A percentile compares a stretch with the other conserved stretches of the same genome.
These are phyloP conservation scores for Drosophila pandora DNA, from an alignment of 1,140 invertebrate genomes.

Conservation along the genomic window DNA sequence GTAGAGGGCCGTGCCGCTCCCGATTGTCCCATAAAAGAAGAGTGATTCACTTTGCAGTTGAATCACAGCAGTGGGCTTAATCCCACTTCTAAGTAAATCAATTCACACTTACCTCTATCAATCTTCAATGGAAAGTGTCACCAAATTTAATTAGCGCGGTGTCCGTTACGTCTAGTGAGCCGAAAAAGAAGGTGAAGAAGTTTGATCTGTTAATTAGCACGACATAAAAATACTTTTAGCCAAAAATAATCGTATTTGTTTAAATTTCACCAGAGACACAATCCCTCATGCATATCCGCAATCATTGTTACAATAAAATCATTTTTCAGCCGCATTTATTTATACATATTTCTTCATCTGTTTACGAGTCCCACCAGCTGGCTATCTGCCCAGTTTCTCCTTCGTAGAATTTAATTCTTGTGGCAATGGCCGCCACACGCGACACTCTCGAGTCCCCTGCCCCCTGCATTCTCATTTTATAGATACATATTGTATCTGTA, in stretches of 20 bases:
- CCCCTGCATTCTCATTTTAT: background rate
- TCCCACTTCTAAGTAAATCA: slow-evolving; percentile 34
- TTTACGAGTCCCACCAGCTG: slow-evolving; percentile 14
- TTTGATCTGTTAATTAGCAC: slow-evolving; percentile 63
- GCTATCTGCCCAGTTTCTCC: slow-evolving; percentile 45
- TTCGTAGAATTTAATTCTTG: slow-evolving; percentile 52
- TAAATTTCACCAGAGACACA: slow-evolving; percentile 20
- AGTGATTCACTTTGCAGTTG: slow-evolving; percentile 39
- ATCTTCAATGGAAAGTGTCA: slow-evolving; percentile 46
- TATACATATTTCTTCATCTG: slow-evolving; percentile 31
- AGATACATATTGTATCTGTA: slow-evolving; percentile 11
- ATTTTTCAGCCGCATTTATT: slow-evolving; percentile 9
- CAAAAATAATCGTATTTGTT: slow-evolving; percentile 40
- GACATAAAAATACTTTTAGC: slow-evolving; percentile 30
- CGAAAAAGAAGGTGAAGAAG: slow-evolving; percentile 21
- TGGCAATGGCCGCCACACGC: slow-evolving; percentile 73
- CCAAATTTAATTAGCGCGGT: slow-evolving; percentile 31
- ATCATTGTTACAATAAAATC: slow-evolving; percentile 32
- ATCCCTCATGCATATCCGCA: slow-evolving; percentile 12
- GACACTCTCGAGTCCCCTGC: slow-evolving; percentile 26
- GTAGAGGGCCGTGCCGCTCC: background rate
- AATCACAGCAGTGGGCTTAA: slow-evolving; percentile 31
- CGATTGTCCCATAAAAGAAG: slow-evolving; percentile 4
- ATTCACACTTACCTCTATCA: slow-evolving; percentile 71
- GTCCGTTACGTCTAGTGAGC: slow-evolving; percentile 33